phyloP scores from a whole-genome alignment of 2,113 vertebrate species.

The Pseudopipra pipra region DNA sequence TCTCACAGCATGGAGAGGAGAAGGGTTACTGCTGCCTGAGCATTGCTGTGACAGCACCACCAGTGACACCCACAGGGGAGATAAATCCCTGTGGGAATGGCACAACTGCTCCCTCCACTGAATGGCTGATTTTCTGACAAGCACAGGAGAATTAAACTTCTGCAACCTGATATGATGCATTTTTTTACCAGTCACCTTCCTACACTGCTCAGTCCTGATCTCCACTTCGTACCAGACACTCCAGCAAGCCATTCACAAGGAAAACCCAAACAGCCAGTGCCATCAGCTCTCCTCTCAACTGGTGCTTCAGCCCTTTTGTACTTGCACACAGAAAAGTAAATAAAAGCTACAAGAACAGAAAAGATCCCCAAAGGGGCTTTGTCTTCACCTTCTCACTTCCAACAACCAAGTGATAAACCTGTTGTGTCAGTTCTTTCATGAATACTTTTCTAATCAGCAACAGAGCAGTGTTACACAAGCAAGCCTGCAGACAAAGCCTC shows the following conservation, averaged over 20 bases:
- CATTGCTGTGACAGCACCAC: neutral
- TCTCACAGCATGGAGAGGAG: neutral
- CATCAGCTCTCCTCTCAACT: neutral
- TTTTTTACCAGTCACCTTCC: neutral
- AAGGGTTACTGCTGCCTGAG: neutral
- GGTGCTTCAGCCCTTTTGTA: neutral
- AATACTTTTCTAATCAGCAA: neutral
- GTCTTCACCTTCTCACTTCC: neutral
- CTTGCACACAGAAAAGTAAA: neutral
- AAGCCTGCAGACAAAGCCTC: neutral
- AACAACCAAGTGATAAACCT: neutral
- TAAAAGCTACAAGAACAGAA: neutral
- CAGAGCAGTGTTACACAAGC: neutral
- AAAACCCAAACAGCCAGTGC: neutral
- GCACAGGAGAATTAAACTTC: neutral
- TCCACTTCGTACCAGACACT: neutral
- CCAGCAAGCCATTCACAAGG: neutral
- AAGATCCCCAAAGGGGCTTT: neutral
- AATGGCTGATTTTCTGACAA: neutral
- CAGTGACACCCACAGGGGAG: neutral
- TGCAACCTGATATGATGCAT: neutral
- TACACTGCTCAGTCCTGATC: neutral
- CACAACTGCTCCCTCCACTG: neutral
- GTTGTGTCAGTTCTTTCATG: neutral
- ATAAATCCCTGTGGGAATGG: neutral